Evolutionary conservation across 2,888 invertebrate species (phyloP).

Genomic region (Molanna angustata): DNA sequence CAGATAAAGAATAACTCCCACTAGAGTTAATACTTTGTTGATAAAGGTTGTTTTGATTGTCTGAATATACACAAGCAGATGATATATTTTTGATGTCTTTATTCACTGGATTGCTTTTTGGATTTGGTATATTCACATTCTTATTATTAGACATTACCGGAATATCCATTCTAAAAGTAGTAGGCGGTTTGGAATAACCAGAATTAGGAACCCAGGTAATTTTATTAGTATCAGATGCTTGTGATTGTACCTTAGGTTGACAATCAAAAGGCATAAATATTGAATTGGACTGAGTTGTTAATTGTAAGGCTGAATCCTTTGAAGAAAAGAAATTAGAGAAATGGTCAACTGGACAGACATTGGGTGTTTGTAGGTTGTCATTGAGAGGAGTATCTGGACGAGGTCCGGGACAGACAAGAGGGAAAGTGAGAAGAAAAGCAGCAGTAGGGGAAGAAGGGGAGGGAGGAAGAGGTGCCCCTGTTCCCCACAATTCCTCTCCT

Average conservation of each 20-base stretch:
- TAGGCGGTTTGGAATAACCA: background rate
- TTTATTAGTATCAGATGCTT: conserved; percentile 10
- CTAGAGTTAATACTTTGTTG: conserved; percentile 5
- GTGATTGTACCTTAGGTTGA: background rate
- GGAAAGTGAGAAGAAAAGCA: conserved; percentile 73
- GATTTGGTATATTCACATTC: background rate
- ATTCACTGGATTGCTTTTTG: background rate
- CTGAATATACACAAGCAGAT: conserved; percentile 26
- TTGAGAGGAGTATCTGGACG: conserved; percentile 53
- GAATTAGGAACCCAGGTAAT: conserved; percentile 9
- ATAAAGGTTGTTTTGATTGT: conserved; percentile 16
- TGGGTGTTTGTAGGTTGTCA: conserved; percentile 36
- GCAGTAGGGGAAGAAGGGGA: conserved; percentile 66
- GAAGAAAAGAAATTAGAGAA: conserved; percentile 27
- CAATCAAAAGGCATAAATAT: conserved; percentile 17
- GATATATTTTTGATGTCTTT: conserved; percentile 5
- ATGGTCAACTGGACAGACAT: conserved; percentile 27
- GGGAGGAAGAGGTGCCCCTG: conserved; percentile 7
- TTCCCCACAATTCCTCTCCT: conserved; percentile 3
- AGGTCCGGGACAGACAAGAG: conserved; percentile 60
- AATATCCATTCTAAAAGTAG: background rate
- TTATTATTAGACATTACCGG: background rate
- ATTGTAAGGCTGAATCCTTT: conserved; percentile 20
- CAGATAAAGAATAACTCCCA: conserved; percentile 18
- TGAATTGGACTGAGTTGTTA: conserved; percentile 7